phyloP scores from a whole-genome alignment of 2,113 vertebrate genomes.

The Zosterops pallidus region DNA sequence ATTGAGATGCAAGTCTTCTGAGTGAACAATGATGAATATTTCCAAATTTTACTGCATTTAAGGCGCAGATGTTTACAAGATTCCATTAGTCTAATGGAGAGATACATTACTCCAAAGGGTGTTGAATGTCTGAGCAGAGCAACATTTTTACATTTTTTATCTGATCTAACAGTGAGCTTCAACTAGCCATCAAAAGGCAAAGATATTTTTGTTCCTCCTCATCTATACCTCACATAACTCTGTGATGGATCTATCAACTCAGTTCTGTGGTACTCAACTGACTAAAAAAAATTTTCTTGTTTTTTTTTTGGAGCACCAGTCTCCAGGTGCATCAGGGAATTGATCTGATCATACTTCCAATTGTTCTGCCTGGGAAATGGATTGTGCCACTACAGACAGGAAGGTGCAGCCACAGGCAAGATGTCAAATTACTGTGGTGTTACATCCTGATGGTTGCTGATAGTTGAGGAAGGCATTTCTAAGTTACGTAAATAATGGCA shows the following conservation, averaged over 20 bases:
- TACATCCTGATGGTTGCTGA: background rate
- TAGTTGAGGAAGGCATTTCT: background rate
- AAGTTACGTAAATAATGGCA: background rate
- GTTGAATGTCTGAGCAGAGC: background rate
- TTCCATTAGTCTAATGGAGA: background rate
- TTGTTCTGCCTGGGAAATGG: background rate
- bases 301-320: no score
- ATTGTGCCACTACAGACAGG: background rate
- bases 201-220: background rate
- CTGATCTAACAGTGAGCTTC: background rate
- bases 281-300: background rate
- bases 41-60: background rate
- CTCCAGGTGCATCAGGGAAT: background rate
- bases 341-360: background rate
- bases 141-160: background rate
- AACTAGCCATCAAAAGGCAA: background rate
- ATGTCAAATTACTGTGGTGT: fast-evolving
- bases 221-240: background rate
- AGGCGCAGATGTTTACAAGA: background rate
- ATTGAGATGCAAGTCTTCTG: background rate
- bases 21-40: background rate
- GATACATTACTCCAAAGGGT: background rate
- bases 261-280: background rate
- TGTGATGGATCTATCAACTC: background rate
- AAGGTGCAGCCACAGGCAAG: background rate